These are phyloP conservation scores for Phyllotreta striolata DNA, from an alignment of 2,888 invertebrate genomes.

Conservation along the genomic window DNA sequence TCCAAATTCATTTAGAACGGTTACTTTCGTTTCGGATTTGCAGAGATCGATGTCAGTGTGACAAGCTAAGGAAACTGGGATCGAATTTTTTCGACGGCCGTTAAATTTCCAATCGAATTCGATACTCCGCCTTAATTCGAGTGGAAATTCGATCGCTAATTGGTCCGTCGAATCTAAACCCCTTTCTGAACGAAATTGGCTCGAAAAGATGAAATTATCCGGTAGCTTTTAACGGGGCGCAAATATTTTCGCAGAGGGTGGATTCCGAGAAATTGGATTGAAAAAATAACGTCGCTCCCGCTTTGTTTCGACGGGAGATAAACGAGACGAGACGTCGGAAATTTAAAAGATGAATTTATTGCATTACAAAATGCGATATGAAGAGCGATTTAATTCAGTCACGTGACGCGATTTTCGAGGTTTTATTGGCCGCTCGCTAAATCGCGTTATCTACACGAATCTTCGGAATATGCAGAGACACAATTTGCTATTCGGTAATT, in stretches of 20 bases:
- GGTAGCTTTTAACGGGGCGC: conserved; percentile 16
- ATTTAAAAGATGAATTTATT: not conserved
- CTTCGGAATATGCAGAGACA: not conserved
- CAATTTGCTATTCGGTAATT: conserved; percentile 12
- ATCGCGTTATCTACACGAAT: not conserved
- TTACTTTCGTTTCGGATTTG: too few species aligned
- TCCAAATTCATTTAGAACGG: not conserved
- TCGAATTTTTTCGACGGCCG: not conserved
- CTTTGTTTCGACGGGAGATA: conserved; percentile 9
- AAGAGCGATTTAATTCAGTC: too few species aligned
- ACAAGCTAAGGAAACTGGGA: conserved; percentile 1
- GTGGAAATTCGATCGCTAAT: conserved; percentile 1
- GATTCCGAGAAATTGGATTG: conserved; percentile 7
- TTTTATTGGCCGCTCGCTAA: too few species aligned
- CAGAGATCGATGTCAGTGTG: too few species aligned
- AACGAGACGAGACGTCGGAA: too few species aligned
- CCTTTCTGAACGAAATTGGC: conserved; percentile 7
- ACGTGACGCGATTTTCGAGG: too few species aligned
- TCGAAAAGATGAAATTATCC: conserved; percentile 8
- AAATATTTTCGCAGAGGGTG: conserved; percentile 15
- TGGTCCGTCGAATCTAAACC: not conserved
- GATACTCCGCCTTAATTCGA: not conserved
- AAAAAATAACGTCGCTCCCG: not conserved
- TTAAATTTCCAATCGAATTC: not conserved
- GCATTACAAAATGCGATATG: too few species aligned